These are phyloP conservation scores for Heliangelus exortis DNA, from an alignment of 2,797 vertebrate species.

Conservation along the genomic window DNA sequence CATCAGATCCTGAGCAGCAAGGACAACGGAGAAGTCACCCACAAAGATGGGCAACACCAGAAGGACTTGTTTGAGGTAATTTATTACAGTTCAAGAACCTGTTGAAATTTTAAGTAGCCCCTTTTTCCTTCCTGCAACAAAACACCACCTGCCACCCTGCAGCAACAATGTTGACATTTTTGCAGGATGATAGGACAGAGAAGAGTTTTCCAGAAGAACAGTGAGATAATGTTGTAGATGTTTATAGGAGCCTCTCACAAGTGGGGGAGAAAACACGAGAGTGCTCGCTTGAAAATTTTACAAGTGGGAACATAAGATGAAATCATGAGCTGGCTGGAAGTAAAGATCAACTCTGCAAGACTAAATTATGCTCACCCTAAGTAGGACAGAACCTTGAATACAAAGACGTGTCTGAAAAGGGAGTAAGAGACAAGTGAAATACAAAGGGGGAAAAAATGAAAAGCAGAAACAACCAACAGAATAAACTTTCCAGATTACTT, in stretches of 20 bases:
- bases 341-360: not conserved
- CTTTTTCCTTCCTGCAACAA: not conserved
- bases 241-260: not conserved
- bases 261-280: not conserved
- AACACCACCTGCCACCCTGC: not conserved
- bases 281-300: not conserved
- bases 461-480: not conserved
- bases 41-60: not conserved
- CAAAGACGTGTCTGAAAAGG: not conserved
- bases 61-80: not conserved
- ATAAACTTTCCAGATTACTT: not conserved
- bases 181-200: not conserved
- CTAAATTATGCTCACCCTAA: not conserved
- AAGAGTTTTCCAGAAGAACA: not conserved
- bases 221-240: not conserved
- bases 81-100: not conserved
- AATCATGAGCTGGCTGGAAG: not conserved
- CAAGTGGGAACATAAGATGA: not conserved
- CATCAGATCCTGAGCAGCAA: not conserved
- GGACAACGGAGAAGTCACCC: not conserved
- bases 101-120: not conserved
- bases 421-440: not conserved
- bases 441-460: rapidly evolving
- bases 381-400: not conserved
- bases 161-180: not conserved